Evolutionary conservation across 2,113 vertebrate species (phyloP), one percentile per base, ranked within the genome.

Genomic region (Xyliphius kryptos): DNA sequence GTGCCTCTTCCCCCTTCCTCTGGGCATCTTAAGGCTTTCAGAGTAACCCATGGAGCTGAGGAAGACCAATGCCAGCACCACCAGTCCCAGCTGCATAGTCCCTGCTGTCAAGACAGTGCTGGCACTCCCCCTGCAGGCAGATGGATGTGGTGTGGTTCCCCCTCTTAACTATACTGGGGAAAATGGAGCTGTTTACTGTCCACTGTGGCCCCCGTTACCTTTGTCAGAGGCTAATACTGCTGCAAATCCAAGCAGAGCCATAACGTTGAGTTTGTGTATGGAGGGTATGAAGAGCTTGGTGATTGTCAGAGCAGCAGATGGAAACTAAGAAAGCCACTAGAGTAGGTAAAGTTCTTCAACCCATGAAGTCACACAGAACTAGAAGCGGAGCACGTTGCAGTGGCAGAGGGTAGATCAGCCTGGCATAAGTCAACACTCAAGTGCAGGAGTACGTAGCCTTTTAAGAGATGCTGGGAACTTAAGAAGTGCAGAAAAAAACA

Each of bases 81-180:
- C 80, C 83, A 94, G 85, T 91, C 93, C 90, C 89, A 94, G 91
- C 91, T 89, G 92, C 94, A 98, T 97, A 95, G 91, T 98, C 91
- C 84, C 90, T 86, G 74, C 87, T 86, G 71, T 83, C 82, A 83
- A 86, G 90, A 32, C 83, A 77, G 77, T 82, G 76, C 81, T 84
- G 84, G 83, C 85, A 83, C 89, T 78, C 75, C 67, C 67, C 68
- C 60, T 76, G 76, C 81, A 75, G 80, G 79, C 80, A 82, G 88
- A 85, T 84, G 84, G 89, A 85, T 85, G 71, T 73, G 73, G 78
- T 76, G 77, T 81, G 80, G 67, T 68, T 60, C 62, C 51, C 50
- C 65, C 57, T 71, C 67, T 53, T 80, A 85, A 50, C 83, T 80
- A 75, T 77, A 47, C 53, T 59, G 70, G 61, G 72, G 70, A 79